A percentile compares a stretch with the other conserved stretches of the same genome.
Conservation (phyloP, 2,113 vertebrate genomes). For the Pandion haliaetus region DNA sequence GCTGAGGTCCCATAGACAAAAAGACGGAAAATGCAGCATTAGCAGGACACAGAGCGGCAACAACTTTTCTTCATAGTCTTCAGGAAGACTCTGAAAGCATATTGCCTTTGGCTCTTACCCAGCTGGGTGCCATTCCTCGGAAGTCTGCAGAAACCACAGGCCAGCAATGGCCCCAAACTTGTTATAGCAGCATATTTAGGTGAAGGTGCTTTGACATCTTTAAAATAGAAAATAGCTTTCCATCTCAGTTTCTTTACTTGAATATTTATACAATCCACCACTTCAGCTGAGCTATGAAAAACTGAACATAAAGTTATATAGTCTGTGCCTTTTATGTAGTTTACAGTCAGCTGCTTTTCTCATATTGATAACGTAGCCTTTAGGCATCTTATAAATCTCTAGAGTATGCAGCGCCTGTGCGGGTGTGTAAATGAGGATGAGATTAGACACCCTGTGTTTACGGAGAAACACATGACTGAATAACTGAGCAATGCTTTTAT, state of each 20-base stretch:
- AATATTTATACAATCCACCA: conserved; percentile 52
- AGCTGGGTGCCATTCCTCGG: conserved; percentile 42
- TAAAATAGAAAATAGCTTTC: conserved; percentile 50
- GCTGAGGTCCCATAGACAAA: background rate
- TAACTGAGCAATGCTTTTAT: conserved; percentile 35
- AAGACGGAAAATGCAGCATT: background rate
- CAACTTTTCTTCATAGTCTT: background rate
- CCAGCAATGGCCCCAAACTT: conserved; percentile 1
- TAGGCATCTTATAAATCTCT: background rate
- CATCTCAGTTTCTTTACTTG: conserved; percentile 39
- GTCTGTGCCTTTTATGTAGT: background rate
- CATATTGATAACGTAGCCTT: background rate
- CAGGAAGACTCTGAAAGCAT: background rate
- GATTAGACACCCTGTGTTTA: conserved; percentile 24
- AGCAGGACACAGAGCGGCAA: background rate
- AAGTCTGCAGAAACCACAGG: conserved; percentile 27
- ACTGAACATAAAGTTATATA: conserved; percentile 18
- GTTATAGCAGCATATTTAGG: conserved; percentile 9
- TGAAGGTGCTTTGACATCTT: conserved; percentile 52
- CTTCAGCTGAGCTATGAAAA: conserved; percentile 55
- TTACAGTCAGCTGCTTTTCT: conserved; percentile 36
- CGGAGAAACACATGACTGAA: background rate
- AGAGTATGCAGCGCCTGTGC: background rate
- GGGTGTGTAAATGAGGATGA: background rate
- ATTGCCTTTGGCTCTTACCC: background rate